Conservation (phyloP, 2,113 vertebrate species). For the Vombatus ursinus region DNA sequence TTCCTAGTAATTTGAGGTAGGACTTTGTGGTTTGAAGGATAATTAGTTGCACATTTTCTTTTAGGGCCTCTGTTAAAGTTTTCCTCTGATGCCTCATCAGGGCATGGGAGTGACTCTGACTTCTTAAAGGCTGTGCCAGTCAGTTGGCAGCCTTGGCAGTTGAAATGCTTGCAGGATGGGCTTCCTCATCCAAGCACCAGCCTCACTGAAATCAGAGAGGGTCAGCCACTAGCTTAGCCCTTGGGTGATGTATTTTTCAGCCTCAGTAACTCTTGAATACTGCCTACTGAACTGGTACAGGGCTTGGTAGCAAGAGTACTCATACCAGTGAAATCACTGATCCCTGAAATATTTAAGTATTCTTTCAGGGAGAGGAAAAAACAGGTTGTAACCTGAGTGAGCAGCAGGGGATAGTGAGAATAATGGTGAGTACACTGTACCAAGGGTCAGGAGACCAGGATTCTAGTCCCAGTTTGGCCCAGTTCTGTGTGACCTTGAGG, state of each 20-base stretch:
- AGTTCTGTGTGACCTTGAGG: not conserved
- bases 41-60: not conserved
- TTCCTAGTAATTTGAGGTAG: not conserved
- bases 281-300: not conserved
- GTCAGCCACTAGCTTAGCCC: not conserved
- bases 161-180: not conserved
- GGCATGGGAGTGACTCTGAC: not conserved
- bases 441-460: not conserved
- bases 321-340: not conserved
- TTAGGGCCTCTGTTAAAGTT: not conserved
- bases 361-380: not conserved
- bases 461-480: not conserved
- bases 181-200: not conserved
- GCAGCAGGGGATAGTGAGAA: not conserved
- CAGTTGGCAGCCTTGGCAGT: not conserved
- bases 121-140: not conserved
- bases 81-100: not conserved
- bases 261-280: not conserved
- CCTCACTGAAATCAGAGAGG: not conserved
- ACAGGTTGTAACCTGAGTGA: not conserved
- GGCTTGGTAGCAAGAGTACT: not conserved
- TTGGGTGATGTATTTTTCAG: not conserved
- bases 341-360: not conserved
- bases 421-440: not conserved
- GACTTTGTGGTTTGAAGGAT: not conserved